phyloP scores from a whole-genome alignment of 2,113 vertebrate species.

The Odobenus rosmarus region DNA sequence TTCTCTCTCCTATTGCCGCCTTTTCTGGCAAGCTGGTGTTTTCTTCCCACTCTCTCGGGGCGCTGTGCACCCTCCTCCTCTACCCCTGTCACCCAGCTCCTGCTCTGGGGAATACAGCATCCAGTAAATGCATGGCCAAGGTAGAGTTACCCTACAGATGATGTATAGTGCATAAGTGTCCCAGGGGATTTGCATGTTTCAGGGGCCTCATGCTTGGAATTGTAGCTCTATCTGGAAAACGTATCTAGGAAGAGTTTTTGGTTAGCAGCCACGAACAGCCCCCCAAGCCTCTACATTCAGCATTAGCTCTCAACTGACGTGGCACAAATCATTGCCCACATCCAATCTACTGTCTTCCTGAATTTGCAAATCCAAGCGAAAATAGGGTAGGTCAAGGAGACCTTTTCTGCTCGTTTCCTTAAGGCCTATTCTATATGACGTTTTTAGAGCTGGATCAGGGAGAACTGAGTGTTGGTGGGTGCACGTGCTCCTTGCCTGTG shows the following conservation, averaged over 20 bases:
- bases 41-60: not conserved
- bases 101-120: not conserved
- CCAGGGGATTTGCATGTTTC: not conserved
- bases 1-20: too few relatives aligned
- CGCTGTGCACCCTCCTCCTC: not conserved
- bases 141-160: not conserved
- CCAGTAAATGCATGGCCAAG: not conserved
- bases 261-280: not conserved
- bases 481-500: rapidly evolving
- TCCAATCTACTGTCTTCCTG: not conserved
- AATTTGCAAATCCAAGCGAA: constrained; percentile 5
- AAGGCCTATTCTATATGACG: not conserved
- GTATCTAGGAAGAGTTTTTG: not conserved
- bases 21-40: not conserved
- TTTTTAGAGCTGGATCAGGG: not conserved
- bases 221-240: not conserved
- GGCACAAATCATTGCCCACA: not conserved
- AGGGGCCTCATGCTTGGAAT: not conserved
- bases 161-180: not conserved
- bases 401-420: not conserved
- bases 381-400: not conserved
- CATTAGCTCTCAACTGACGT: not conserved
- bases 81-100: not conserved
- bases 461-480: too few relatives aligned
- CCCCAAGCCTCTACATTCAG: not conserved